These are phyloP conservation scores for Callocephalon fimbriatum DNA, from an alignment of 2,113 vertebrate genomes.

Conservation along the genomic window DNA sequence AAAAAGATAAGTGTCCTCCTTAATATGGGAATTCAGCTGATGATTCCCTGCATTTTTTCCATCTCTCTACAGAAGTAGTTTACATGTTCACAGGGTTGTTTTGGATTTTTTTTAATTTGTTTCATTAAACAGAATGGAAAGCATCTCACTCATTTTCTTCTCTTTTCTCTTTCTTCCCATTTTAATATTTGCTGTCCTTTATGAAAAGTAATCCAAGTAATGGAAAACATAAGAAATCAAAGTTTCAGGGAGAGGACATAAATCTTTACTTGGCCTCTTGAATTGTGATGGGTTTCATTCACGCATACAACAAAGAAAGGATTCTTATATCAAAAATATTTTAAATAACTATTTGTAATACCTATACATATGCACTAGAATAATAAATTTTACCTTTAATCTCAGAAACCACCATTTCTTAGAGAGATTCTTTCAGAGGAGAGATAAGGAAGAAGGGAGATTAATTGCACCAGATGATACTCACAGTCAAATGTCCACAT, in stretches of 20 bases:
- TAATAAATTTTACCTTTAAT: neutral
- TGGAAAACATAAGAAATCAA: neutral
- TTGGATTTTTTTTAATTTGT: neutral
- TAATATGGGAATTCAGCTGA: neutral
- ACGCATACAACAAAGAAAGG: neutral
- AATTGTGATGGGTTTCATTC: neutral
- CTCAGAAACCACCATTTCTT: neutral
- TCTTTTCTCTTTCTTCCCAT: neutral
- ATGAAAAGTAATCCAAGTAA: neutral
- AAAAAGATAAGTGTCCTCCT: neutral
- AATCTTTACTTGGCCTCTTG: neutral
- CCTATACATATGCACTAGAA: fast-evolving
- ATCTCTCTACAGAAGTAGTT: neutral
- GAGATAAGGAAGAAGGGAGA: neutral
- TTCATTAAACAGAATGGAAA: neutral
- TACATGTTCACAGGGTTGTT: neutral
- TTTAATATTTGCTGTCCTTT: neutral
- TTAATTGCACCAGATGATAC: neutral
- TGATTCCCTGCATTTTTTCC: neutral
- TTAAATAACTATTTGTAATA: neutral
- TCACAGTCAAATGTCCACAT: neutral
- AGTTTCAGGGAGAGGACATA: neutral
- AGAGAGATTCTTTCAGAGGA: neutral
- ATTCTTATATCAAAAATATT: neutral
- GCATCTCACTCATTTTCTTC: neutral